These are phyloP conservation scores for Miichthys miiuy DNA, from an alignment of 2,797 vertebrate species.

Conservation along the genomic window DNA sequence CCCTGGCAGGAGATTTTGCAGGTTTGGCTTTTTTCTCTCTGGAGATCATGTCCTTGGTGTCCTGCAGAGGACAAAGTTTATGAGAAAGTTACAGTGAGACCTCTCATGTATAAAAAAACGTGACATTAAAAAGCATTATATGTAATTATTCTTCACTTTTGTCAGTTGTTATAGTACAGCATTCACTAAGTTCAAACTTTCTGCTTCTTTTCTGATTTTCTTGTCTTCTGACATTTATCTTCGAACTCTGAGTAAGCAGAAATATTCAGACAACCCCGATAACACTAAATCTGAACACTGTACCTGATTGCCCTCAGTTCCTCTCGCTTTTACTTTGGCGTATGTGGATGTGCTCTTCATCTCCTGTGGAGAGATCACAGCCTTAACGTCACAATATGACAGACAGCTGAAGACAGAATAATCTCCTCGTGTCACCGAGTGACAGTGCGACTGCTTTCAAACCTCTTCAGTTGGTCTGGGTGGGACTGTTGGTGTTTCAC, in stretches of 20 bases:
- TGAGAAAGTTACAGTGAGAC: neutral
- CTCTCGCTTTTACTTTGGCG: constrained; percentile 33
- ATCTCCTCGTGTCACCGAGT: neutral
- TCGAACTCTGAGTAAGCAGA: neutral
- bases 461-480: constrained; percentile 65
- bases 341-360: constrained; percentile 33
- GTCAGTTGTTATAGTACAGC: no score
- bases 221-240: neutral
- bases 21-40: constrained; percentile 40
- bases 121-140: neutral
- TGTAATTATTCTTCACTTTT: no score
- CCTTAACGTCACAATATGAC: neutral
- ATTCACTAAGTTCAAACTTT: no score
- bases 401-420: constrained; percentile 3
- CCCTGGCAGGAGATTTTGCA: constrained; percentile 38
- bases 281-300: neutral
- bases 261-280: neutral
- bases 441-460: neutral
- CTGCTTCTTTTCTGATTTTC: neutral
- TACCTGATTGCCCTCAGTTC: constrained; percentile 61
- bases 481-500: constrained; percentile 56
- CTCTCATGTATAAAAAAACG: neutral
- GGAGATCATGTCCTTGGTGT: constrained; percentile 41
- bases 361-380: constrained; percentile 58
- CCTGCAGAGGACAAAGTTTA: constrained; percentile 40